These are phyloP conservation scores for Artibeus lituratus DNA, from an alignment of 2,797 vertebrate genomes.

Conservation along the genomic window DNA sequence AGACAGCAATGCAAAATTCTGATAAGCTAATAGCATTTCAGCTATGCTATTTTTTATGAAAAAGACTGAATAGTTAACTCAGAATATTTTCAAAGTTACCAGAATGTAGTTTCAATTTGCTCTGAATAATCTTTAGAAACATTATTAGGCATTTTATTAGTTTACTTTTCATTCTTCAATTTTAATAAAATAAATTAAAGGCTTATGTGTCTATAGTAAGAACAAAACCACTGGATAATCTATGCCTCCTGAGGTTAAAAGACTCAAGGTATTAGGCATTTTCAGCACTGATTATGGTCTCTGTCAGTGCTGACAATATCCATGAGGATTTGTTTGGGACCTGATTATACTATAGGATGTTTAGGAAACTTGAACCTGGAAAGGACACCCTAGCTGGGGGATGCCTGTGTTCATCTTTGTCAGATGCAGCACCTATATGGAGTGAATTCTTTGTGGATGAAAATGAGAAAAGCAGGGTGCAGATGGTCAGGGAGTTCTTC, in stretches of 20 bases:
- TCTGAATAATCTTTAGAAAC: neutral
- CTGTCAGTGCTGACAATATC: fast-evolving
- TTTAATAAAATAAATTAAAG: neutral
- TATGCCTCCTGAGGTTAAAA: neutral
- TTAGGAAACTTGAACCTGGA: neutral
- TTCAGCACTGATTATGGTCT: neutral
- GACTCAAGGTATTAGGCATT: neutral
- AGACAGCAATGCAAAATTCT: neutral
- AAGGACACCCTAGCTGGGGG: fast-evolving
- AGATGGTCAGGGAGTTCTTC: neutral
- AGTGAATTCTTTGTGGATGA: no score
- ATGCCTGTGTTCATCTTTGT: neutral
- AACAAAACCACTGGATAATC: neutral
- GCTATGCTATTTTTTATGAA: neutral
- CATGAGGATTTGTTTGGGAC: fast-evolving
- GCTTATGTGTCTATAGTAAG: neutral
- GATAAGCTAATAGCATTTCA: neutral
- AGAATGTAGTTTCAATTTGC: neutral
- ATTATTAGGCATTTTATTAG: neutral
- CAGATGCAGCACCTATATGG: fast-evolving
- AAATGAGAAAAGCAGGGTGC: fast-evolving
- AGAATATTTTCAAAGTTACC: neutral
- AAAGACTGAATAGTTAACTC: neutral
- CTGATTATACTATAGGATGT: neutral
- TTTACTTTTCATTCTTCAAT: neutral